These are phyloP conservation scores for Sphyrna mokarran DNA, from an alignment of 2,113 vertebrate species.

Conservation along the genomic window DNA sequence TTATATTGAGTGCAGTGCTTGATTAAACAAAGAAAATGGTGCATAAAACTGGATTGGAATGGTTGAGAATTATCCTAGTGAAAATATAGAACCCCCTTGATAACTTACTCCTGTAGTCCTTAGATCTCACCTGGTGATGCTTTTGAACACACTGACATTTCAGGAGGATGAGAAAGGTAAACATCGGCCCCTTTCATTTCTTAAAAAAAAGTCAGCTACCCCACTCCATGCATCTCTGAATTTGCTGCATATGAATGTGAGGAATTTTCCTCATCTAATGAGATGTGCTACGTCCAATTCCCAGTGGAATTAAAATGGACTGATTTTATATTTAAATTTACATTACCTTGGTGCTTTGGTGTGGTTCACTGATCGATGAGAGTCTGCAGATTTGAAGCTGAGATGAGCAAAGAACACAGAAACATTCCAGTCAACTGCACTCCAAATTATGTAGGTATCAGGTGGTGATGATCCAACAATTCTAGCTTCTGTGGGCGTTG, in stretches of 20 bases:
- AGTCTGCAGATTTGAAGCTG: background rate
- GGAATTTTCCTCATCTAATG: background rate
- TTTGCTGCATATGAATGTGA: background rate
- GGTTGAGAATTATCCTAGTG: background rate
- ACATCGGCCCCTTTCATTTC: background rate
- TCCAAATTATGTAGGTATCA: background rate
- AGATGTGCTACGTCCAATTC: background rate
- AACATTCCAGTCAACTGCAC: background rate
- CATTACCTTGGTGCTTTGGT: background rate
- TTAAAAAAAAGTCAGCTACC: background rate
- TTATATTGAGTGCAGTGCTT: background rate
- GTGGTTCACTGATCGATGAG: background rate
- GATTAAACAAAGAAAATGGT: background rate
- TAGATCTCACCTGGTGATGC: background rate
- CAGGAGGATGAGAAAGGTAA: background rate
- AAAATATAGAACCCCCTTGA: background rate
- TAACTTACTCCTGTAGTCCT: background rate
- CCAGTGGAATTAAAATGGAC: background rate
- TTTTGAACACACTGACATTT: background rate
- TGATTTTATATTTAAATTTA: background rate
- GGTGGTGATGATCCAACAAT: background rate
- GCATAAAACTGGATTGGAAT: background rate
- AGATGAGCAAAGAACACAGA: background rate
- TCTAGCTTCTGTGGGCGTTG: background rate
- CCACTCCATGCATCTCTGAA: background rate